Evolutionary conservation across 2,888 invertebrate species (phyloP).

Genomic region (Megamerina dolium): DNA sequence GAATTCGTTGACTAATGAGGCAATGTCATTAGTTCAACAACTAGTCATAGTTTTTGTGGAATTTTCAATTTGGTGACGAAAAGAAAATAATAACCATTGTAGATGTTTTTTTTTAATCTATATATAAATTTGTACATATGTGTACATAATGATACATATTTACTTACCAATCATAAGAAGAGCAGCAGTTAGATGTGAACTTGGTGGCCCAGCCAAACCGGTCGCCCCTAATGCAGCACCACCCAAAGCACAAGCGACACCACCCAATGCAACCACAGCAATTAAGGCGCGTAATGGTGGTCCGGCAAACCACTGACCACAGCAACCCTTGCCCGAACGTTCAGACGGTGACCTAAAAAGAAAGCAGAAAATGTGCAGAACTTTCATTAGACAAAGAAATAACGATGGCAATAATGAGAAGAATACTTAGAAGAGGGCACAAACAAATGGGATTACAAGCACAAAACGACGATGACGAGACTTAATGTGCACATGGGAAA

Average conservation of each 20-base stretch:
- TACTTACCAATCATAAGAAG: slow-evolving; percentile 49
- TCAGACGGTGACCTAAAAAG: slow-evolving; percentile 48
- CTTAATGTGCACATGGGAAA: no score
- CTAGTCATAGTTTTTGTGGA: no score
- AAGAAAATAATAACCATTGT: no score
- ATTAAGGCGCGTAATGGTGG: slow-evolving; percentile 49
- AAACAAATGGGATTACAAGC: not conserved
- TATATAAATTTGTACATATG: no score
- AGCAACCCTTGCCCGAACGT: slow-evolving; percentile 50
- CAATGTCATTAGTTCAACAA: no score
- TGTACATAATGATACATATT: no score
- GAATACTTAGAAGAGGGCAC: not conserved
- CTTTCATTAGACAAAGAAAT: not conserved
- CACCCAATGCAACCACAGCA: slow-evolving; percentile 48
- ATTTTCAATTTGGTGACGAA: no score
- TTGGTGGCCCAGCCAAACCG: slow-evolving; percentile 48
- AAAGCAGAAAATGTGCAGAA: slow-evolving; percentile 1
- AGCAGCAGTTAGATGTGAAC: slow-evolving; percentile 48
- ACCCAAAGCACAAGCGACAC: slow-evolving; percentile 49
- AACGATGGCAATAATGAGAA: no score
- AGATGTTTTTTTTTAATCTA: no score
- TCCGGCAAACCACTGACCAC: slow-evolving; percentile 50
- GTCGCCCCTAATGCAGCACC: slow-evolving; percentile 49
- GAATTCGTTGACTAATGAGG: no score
- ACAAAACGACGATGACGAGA: not conserved